Evolutionary conservation across 1,140 invertebrate genomes (phyloP).

Genomic region (Drosophila tani): DNA sequence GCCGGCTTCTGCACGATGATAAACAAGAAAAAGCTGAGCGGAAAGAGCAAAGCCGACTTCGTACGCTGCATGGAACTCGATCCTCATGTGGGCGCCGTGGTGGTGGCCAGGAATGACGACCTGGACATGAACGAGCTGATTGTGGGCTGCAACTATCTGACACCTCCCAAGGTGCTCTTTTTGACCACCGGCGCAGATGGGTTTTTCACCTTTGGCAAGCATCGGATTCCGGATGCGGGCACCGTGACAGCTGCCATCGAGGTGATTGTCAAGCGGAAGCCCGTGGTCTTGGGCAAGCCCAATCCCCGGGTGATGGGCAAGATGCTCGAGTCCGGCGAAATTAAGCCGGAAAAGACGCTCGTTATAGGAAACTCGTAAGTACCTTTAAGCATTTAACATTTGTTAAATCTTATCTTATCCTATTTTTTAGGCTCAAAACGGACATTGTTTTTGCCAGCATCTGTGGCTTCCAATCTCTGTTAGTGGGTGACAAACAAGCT

Average conservation of each 20-base stretch:
- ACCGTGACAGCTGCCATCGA: slow-evolving; percentile 48
- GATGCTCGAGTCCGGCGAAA: slow-evolving; percentile 7
- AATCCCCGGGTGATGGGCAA: slow-evolving; percentile 51
- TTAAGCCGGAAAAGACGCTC: slow-evolving; percentile 61
- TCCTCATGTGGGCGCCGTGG: slow-evolving; percentile 51
- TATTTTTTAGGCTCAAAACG: slow-evolving; percentile 33
- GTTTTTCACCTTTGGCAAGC: slow-evolving; percentile 11
- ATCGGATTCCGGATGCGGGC: slow-evolving; percentile 34
- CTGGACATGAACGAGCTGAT: slow-evolving; percentile 39
- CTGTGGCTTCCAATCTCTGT: slow-evolving; percentile 60
- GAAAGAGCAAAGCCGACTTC: not conserved
- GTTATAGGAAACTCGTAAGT: slow-evolving; percentile 69
- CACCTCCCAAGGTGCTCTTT: slow-evolving; percentile 26
- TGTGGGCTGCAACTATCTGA: slow-evolving; percentile 47
- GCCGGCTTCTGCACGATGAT: slow-evolving; percentile 19
- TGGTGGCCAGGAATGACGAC: slow-evolving; percentile 43
- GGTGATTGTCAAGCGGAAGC: slow-evolving; percentile 40
- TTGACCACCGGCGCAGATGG: slow-evolving; percentile 43
- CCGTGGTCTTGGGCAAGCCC: slow-evolving; percentile 60
- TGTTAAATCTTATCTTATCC: too few species aligned
- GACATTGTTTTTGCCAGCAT: slow-evolving; percentile 60
- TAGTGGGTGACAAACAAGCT: slow-evolving; percentile 46
- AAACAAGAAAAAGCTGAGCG: not conserved
- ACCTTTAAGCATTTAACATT: too few species aligned
- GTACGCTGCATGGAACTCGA: slow-evolving; percentile 25